phyloP scores from a whole-genome alignment of 2,888 invertebrate genomes.

The Acheta domesticus region DNA sequence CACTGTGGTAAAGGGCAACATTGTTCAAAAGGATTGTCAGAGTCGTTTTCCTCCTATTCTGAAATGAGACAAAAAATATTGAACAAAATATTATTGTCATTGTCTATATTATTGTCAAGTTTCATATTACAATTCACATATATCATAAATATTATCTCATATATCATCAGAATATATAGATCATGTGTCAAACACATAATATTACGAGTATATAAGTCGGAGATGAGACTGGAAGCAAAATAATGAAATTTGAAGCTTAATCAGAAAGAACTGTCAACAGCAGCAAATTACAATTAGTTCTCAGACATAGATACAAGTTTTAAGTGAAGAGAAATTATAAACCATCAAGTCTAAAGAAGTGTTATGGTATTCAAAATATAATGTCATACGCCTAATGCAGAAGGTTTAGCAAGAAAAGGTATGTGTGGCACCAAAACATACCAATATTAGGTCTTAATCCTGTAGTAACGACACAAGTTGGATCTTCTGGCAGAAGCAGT shows the following conservation, averaged over 20 bases:
- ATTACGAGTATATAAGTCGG: too few relatives aligned
- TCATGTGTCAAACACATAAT: neutral
- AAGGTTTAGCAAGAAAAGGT: too few relatives aligned
- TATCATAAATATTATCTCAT: neutral
- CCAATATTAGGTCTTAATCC: neutral
- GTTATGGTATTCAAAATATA: too few relatives aligned
- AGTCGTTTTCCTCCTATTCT: constrained; percentile 23
- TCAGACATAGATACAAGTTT: too few relatives aligned
- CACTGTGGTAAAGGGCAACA: constrained; percentile 35
- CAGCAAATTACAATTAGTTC: neutral
- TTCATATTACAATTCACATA: constrained; percentile 11
- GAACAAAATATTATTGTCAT: neutral
- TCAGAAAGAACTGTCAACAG: neutral
- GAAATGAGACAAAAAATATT: constrained; percentile 22
- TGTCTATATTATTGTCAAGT: neutral
- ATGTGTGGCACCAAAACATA: neutral
- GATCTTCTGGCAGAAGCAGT: neutral
- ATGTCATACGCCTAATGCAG: too few relatives aligned
- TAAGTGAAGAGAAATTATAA: too few relatives aligned
- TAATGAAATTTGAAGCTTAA: neutral
- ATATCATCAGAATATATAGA: neutral
- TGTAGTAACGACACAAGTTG: too few relatives aligned
- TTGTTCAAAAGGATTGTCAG: constrained; percentile 27
- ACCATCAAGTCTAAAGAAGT: too few relatives aligned
- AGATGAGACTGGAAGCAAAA: neutral